These are phyloP conservation scores for Galagoides demidoff DNA, from an alignment of 2,797 vertebrate species.

Conservation along the genomic window DNA sequence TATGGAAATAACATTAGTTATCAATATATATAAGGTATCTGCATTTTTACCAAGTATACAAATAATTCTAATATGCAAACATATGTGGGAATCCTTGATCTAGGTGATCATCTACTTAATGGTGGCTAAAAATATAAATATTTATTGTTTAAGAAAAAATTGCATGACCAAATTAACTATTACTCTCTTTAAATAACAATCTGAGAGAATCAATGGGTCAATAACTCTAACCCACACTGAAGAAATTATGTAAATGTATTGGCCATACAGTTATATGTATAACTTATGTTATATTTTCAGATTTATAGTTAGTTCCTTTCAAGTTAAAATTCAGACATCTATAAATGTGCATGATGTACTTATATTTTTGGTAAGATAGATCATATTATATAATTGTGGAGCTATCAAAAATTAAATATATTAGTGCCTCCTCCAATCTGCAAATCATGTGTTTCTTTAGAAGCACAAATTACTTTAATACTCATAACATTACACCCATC, in stretches of 20 bases:
- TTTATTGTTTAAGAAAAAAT: too few species aligned
- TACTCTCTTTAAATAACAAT: background rate
- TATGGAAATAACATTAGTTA: background rate
- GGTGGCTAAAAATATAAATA: background rate
- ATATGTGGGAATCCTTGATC: background rate
- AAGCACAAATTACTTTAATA: background rate
- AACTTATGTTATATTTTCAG: background rate
- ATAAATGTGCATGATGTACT: background rate
- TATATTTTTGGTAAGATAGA: background rate
- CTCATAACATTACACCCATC: background rate
- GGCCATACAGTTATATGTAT: background rate
- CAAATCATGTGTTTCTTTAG: background rate
- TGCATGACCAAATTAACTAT: background rate
- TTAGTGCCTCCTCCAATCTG: background rate
- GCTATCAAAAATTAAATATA: background rate
- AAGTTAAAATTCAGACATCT: background rate
- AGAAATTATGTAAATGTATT: background rate
- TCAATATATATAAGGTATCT: background rate
- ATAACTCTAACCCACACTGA: background rate
- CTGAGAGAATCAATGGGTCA: background rate
- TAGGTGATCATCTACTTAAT: background rate
- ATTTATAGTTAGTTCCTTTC: background rate
- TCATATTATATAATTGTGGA: background rate
- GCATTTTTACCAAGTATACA: background rate
- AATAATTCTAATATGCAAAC: background rate